These are phyloP conservation scores for Podabrus alpinus DNA, from an alignment of 2,888 invertebrate species.

Conservation along the genomic window DNA sequence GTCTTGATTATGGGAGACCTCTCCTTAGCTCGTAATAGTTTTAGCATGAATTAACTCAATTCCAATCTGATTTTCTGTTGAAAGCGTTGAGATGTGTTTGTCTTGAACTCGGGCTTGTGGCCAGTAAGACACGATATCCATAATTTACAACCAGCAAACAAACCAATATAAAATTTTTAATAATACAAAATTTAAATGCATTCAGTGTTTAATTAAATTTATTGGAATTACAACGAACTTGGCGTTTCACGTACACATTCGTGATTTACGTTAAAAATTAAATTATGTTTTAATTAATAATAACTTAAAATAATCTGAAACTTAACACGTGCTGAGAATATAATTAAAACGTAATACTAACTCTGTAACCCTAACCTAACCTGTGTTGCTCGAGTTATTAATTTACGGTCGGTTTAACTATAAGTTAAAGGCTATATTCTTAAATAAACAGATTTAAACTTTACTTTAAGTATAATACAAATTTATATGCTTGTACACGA, in stretches of 20 bases:
- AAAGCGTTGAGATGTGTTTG: not conserved
- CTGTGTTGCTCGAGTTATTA: slow-evolving; percentile 28
- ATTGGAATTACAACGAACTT: not conserved
- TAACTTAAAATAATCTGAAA: slow-evolving; percentile 27
- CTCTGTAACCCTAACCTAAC: slow-evolving; percentile 28
- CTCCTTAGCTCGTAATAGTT: not conserved
- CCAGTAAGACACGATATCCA: not conserved
- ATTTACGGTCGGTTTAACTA: slow-evolving; percentile 23
- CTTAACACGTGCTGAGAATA: slow-evolving; percentile 30
- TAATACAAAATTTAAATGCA: not conserved
- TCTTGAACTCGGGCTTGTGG: not conserved
- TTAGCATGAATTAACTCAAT: not conserved
- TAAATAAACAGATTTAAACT: slow-evolving; percentile 27
- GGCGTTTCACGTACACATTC: not conserved
- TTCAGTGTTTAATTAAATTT: not conserved
- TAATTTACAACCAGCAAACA: not conserved
- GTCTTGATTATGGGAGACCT: not conserved
- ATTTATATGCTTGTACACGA: not conserved
- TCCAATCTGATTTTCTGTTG: not conserved
- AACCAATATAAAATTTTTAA: not conserved
- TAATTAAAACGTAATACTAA: slow-evolving; percentile 31
- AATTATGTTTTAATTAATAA: slow-evolving; percentile 24
- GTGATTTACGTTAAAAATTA: not conserved
- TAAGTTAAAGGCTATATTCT: slow-evolving; percentile 24
- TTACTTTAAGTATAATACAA: not conserved